Evolutionary conservation across 2,888 invertebrate genomes (phyloP).

Genomic region (Boloria euphrosyne): DNA sequence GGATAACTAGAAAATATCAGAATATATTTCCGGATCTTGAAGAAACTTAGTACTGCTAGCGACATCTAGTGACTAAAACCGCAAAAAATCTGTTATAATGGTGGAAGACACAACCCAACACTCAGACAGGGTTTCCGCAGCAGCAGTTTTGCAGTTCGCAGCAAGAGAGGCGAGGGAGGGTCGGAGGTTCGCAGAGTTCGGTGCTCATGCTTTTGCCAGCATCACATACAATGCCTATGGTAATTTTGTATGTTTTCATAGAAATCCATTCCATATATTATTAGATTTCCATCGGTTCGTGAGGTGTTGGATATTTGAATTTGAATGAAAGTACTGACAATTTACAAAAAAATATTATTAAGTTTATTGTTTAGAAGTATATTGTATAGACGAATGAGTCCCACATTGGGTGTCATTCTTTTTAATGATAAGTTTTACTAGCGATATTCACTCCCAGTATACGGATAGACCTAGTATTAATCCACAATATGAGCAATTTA

Average conservation of each 20-base stretch:
- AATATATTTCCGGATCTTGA: too few species aligned
- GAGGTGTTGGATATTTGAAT: too few species aligned
- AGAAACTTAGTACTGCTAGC: too few species aligned
- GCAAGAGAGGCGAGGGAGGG: constrained; percentile 74
- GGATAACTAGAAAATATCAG: too few species aligned
- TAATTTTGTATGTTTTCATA: constrained; percentile 43
- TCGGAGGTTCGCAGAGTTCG: constrained; percentile 67
- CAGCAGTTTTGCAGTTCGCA: constrained; percentile 72
- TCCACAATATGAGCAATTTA: too few species aligned
- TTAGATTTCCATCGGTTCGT: too few species aligned
- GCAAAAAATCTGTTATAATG: constrained; percentile 49
- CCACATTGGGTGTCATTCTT: constrained; percentile 6
- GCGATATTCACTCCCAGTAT: too few species aligned
- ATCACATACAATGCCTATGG: constrained; percentile 72
- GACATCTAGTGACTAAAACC: constrained; percentile 23
- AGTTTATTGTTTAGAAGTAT: too few species aligned
- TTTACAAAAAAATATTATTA: too few species aligned
- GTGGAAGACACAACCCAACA: constrained; percentile 64
- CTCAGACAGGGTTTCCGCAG: constrained; percentile 65
- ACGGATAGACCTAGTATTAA: too few species aligned
- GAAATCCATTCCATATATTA: too few species aligned
- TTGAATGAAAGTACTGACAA: too few species aligned
- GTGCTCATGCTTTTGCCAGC: constrained; percentile 73
- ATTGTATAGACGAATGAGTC: not conserved
- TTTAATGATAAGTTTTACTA: not conserved